Conservation (phyloP, 2,797 vertebrate species). For the Euphonia xanthogaster region DNA sequence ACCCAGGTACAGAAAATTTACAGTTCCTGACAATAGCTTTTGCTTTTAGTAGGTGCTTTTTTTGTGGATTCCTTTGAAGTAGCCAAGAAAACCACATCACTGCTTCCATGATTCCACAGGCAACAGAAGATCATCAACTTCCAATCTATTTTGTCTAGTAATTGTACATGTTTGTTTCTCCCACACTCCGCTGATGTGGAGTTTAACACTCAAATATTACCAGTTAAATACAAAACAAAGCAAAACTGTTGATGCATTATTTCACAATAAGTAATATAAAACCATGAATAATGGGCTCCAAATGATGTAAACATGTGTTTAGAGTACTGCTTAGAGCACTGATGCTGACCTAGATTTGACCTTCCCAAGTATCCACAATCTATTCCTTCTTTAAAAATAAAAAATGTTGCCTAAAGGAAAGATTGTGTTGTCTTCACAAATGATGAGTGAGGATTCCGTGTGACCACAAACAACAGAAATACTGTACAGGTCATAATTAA, state of each 20-base stretch:
- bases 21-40: slow-evolving; percentile 15
- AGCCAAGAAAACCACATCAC: slow-evolving; percentile 71
- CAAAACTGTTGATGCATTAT: slow-evolving; percentile 64
- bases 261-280: slow-evolving; percentile 69
- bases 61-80: slow-evolving; percentile 67
- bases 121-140: slow-evolving; percentile 57
- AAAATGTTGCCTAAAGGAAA: slow-evolving; percentile 53
- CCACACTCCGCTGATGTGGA: slow-evolving; percentile 45
- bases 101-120: slow-evolving; percentile 46
- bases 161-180: slow-evolving; percentile 54
- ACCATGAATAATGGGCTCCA: slow-evolving; percentile 66
- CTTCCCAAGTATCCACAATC: slow-evolving; percentile 62
- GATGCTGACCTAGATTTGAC: slow-evolving; percentile 68
- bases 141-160: slow-evolving; percentile 57
- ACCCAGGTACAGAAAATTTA: not conserved
- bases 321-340: slow-evolving; percentile 15
- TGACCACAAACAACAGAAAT: slow-evolving; percentile 57
- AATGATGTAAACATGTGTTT: slow-evolving; percentile 62
- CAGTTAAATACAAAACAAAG: slow-evolving; percentile 69
- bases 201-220: slow-evolving; percentile 57
- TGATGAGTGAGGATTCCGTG: slow-evolving; percentile 42
- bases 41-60: slow-evolving; percentile 36
- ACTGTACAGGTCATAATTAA: slow-evolving; percentile 59
- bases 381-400: slow-evolving; percentile 57
- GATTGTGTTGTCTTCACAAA: slow-evolving; percentile 57